phyloP scores from a whole-genome alignment of 2,113 vertebrate genomes.

The Phylloscopus trochilus region DNA sequence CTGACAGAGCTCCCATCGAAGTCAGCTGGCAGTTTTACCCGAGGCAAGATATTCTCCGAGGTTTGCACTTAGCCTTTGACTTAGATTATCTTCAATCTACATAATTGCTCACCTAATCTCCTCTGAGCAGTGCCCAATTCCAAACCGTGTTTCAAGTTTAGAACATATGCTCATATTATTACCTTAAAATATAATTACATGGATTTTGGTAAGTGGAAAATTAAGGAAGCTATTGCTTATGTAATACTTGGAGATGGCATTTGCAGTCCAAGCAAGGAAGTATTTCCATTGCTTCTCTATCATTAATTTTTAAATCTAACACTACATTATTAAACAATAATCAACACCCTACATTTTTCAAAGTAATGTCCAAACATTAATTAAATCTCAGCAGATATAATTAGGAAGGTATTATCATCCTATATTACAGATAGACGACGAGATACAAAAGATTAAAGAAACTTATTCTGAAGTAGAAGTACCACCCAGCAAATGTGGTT shows the following conservation, averaged over 20 bases:
- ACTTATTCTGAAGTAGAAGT: background rate
- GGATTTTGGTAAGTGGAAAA: slow-evolving; percentile 24
- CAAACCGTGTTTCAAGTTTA: background rate
- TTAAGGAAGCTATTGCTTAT: slow-evolving; percentile 8
- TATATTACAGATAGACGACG: background rate
- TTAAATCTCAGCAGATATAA: background rate
- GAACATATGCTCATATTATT: background rate
- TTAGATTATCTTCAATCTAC: slow-evolving; percentile 7
- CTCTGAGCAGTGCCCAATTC: background rate
- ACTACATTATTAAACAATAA: slow-evolving; percentile 18
- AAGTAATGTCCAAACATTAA: background rate
- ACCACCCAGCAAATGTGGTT: background rate
- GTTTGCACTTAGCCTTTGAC: background rate
- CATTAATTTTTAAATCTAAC: slow-evolving; percentile 35
- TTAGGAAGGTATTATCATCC: background rate
- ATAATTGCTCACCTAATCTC: background rate
- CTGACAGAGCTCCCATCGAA: background rate
- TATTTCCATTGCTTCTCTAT: slow-evolving; percentile 21
- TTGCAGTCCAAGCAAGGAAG: slow-evolving; percentile 39
- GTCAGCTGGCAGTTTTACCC: background rate
- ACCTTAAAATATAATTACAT: slow-evolving; percentile 38
- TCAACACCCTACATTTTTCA: background rate
- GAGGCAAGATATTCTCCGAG: background rate
- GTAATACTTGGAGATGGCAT: background rate
- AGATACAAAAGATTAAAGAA: background rate